phyloP scores from a whole-genome alignment of 2,797 vertebrate species.

The Lacerta agilis region DNA sequence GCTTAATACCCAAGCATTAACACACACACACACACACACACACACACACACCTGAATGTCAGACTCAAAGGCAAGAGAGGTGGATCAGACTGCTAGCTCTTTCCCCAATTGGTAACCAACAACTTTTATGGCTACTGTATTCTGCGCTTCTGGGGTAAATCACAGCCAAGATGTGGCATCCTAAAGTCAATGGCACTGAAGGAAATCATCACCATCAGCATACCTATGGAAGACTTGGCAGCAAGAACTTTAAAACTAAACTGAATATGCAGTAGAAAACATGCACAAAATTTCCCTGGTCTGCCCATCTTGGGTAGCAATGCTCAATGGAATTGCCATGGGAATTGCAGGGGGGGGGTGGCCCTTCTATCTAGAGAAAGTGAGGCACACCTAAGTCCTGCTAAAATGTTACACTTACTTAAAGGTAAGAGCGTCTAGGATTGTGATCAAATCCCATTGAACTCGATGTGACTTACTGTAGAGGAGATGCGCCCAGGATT shows the following conservation, averaged over 20 bases:
- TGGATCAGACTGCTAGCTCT: background rate
- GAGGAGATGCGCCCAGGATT: background rate
- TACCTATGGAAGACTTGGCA: background rate
- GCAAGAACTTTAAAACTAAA: background rate
- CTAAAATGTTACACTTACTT: background rate
- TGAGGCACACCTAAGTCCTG: background rate
- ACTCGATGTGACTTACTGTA: background rate
- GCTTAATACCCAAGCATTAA: background rate
- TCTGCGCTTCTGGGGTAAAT: background rate
- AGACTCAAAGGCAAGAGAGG: background rate
- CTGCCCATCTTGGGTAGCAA: background rate
- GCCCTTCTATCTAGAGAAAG: background rate
- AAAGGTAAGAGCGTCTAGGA: no score
- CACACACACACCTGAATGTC: background rate
- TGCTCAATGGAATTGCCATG: background rate
- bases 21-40: background rate
- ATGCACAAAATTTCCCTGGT: background rate
- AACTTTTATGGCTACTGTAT: background rate
- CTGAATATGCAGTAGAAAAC: background rate
- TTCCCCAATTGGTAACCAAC: background rate
- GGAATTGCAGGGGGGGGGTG: background rate
- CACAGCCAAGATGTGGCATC: background rate
- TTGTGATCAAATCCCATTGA: no score
- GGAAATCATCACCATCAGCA: background rate
- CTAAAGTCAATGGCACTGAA: background rate